Percentiles rank a stretch among this genome's conserved stretches.
Conservation (phyloP, 2,113 vertebrate species). For the Ursus arctos region DNA sequence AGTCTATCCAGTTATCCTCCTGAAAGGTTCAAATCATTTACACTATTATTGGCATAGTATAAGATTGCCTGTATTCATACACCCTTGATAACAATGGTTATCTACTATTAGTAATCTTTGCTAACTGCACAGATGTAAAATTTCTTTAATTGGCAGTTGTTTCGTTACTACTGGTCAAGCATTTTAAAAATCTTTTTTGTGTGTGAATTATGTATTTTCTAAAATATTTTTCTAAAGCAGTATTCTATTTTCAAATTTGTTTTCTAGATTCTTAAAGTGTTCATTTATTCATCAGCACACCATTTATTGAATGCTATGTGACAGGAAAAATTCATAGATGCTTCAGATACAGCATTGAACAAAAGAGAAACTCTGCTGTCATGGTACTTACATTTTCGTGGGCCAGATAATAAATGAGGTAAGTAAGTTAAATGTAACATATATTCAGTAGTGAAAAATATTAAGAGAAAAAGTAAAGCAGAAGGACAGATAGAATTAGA, state of each 20-base stretch:
- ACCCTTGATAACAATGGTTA: not conserved
- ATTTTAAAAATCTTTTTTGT: not conserved
- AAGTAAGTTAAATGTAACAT: constrained; percentile 35
- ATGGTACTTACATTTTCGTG: constrained; percentile 1
- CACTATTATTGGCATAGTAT: not conserved
- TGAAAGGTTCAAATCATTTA: not conserved
- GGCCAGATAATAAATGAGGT: constrained; percentile 58
- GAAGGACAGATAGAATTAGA: constrained; percentile 8
- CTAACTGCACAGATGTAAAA: constrained; percentile 49
- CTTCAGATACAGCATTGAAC: not conserved
- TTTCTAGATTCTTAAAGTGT: constrained; percentile 47
- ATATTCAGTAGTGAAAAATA: constrained; percentile 23
- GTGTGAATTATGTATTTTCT: constrained; percentile 42
- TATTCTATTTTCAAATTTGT: constrained; percentile 34
- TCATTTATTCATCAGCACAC: constrained; percentile 20
- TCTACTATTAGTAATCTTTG: not conserved
- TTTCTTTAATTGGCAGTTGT: constrained; percentile 26
- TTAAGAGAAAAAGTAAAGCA: not conserved
- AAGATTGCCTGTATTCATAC: not conserved
- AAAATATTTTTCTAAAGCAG: not conserved
- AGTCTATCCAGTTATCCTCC: not conserved
- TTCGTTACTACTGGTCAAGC: not conserved
- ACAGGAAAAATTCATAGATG: constrained; percentile 3
- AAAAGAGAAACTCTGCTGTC: not conserved
- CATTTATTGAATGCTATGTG: not conserved